Percentiles rank a stretch among this genome's conserved stretches.
Conservation (phyloP, 2,888 invertebrate species). For the Antheraea yamamai region DNA sequence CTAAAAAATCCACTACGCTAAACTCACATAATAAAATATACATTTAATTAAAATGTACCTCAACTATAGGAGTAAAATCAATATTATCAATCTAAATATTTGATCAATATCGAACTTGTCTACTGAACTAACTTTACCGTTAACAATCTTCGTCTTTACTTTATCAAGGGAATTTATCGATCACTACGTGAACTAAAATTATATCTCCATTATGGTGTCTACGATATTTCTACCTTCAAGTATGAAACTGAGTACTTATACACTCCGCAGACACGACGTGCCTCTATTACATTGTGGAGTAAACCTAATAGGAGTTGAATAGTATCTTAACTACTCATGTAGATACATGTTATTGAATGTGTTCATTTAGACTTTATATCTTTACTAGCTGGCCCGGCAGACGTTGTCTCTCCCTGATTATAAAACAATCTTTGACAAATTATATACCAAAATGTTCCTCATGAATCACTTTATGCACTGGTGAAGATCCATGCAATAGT, state of each 20-base stretch:
- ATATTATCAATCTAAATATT: slow-evolving; percentile 13
- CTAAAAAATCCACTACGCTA: neutral
- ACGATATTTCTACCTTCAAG: neutral
- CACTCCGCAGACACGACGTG: neutral
- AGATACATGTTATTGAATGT: neutral
- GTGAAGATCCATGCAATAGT: too few species aligned
- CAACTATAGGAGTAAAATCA: slow-evolving; percentile 13
- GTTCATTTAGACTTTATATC: neutral
- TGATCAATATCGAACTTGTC: slow-evolving; percentile 16
- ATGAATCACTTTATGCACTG: too few species aligned
- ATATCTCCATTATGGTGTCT: neutral
- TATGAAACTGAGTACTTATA: neutral
- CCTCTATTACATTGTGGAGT: neutral
- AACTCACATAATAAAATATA: neutral
- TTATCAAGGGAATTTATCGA: slow-evolving; percentile 22
- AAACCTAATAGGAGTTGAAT: neutral
- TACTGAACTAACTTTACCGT: slow-evolving; percentile 16
- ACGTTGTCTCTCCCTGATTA: too few species aligned
- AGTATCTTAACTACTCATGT: neutral
- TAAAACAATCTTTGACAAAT: too few species aligned
- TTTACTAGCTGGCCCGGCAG: too few species aligned
- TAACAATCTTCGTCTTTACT: slow-evolving; percentile 20
- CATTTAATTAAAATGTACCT: neutral
- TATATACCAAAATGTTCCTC: too few species aligned
- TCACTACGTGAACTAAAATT: slow-evolving; percentile 10